Base-by-base conservation (phyloP, 2,888 invertebrate species). In the Allygus modestus region DNA sequence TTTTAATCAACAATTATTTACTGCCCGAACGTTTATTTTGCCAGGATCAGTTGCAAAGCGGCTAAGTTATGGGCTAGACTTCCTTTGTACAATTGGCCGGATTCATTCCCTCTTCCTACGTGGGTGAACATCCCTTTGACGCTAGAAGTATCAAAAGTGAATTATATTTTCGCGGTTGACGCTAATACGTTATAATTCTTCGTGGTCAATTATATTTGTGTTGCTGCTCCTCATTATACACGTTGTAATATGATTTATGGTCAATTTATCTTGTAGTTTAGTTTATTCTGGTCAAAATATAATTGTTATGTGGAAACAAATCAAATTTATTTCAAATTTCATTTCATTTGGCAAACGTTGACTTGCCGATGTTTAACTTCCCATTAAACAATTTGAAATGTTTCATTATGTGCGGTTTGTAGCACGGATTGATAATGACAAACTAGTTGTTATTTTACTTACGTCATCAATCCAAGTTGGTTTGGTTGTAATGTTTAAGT, bases 1-100 rank as follows among this genome's bases (percentile, higher is more conserved):
- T 77, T 77, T 77, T 77, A 43, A 77, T 77, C 46, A 77, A 46
- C 28, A 77, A 46, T 65, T 65, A 65, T 65, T 65, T 65, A 65
- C 65, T 28, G 65, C 65, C 65, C 23, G 54, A 31, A 9, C 58
- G 58, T 58, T 58, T 26, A 23, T 58, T 58, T 58, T 20, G 58
- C 65, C 65, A 17, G 7, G 20, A 20, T 20, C 4, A 11, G 12
- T 15, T 31, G 31, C 65, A 26, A 26, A 58, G 28, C 11, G 5
- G 2, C 9, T 58, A 31, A 65, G 65, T 65, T 65, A 65, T 65
- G 65, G 65, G 65, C 28, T 7, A 12, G 1, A 15, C 65, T 65
- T 65, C 65, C 65, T 31, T 28, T 15, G 5, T 15, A 65, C 65
- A 65, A 65, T 65, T 65, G 65, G 28, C 65, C 28, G 65, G 12